These are phyloP conservation scores for Enteromius mattozi DNA, from an alignment of 2,797 vertebrate species.

Conservation along the genomic window DNA sequence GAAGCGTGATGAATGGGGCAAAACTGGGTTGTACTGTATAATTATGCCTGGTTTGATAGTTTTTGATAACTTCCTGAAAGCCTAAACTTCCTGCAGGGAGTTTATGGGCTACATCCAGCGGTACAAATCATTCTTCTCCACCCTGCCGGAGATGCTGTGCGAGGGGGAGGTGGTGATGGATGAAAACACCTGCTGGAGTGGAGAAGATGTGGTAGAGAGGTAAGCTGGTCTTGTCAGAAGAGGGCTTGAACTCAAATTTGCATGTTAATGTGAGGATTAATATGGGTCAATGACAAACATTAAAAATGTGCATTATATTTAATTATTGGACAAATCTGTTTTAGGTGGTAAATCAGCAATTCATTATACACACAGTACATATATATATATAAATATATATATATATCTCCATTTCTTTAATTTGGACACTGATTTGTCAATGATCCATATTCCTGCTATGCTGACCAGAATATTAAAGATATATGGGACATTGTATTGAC, in stretches of 20 bases:
- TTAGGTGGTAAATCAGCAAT: not conserved
- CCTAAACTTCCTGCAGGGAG: constrained; percentile 75
- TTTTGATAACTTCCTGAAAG: constrained; percentile 39
- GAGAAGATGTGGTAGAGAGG: constrained; percentile 89
- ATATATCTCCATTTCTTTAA: not conserved
- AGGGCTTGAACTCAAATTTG: not conserved
- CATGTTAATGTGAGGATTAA: not conserved
- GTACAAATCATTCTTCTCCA: constrained; percentile 85
- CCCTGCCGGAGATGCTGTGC: constrained; percentile 86
- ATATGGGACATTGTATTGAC: not conserved
- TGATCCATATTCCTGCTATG: not conserved
- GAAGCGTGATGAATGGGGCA: not conserved
- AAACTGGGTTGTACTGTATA: constrained; percentile 31
- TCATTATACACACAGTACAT: not conserved
- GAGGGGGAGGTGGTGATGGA: constrained; percentile 86
- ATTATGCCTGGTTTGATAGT: constrained; percentile 27
- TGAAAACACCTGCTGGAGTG: constrained; percentile 89
- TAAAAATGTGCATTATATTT: constrained; percentile 1
- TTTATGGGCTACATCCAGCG: constrained; percentile 87
- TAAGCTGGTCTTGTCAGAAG: constrained; percentile 60
- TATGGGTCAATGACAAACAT: not conserved
- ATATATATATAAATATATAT: not conserved
- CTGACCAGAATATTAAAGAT: not conserved
- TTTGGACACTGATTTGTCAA: not conserved
- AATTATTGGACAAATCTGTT: no score